Percentiles rank a stretch among this genome's conserved stretches.
Conservation (phyloP, 2,797 vertebrate genomes). For the Perdix hodgsoniae region DNA sequence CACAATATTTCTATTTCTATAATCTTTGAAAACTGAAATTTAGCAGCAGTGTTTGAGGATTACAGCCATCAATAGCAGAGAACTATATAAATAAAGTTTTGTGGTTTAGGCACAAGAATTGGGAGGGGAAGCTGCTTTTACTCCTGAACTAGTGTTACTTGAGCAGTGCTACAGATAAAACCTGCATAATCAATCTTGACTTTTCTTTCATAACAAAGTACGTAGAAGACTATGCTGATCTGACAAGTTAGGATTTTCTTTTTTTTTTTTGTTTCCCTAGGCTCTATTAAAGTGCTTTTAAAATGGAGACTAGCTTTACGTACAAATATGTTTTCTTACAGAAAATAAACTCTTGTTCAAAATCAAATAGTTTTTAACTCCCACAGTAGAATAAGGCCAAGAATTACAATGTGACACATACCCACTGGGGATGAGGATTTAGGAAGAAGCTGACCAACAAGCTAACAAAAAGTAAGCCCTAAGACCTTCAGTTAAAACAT, state of each 20-base stretch:
- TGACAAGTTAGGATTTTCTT: neutral
- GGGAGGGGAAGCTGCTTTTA: neutral
- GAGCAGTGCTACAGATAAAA: neutral
- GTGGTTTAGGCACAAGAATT: neutral
- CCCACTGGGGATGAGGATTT: conserved; percentile 17
- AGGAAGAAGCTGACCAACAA: neutral
- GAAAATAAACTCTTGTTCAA: neutral
- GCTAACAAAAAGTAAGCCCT: conserved; percentile 33
- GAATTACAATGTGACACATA: conserved; percentile 22
- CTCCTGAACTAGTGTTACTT: neutral
- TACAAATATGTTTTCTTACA: neutral
- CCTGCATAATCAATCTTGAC: neutral
- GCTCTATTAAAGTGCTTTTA: neutral
- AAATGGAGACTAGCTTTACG: neutral
- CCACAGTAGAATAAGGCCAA: neutral
- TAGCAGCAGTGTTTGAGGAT: neutral
- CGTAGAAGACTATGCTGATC: neutral
- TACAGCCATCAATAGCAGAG: neutral
- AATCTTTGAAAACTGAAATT: neutral
- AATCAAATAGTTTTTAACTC: conserved; percentile 11
- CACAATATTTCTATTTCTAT: neutral
- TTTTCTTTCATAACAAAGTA: neutral
- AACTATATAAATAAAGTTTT: neutral
- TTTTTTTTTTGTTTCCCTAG: neutral
- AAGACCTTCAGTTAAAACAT: conserved; percentile 24